Evolutionary conservation across 2,113 vertebrate species (phyloP).

Genomic region (Oncorhynchus clarkii): DNA sequence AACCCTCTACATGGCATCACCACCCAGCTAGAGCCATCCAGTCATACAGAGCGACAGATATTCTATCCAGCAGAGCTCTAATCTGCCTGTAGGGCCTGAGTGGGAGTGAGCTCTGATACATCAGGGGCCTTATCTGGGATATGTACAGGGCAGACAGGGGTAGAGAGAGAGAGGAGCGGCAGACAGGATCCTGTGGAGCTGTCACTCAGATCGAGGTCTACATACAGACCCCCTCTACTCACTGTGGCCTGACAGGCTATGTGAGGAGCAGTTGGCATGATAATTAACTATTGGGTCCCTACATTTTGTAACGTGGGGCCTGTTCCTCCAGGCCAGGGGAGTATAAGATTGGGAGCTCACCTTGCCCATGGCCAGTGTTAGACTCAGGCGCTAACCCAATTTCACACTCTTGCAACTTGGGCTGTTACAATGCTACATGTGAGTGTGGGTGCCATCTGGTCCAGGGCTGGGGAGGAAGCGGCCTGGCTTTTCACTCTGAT

Average conservation of each 20-base stretch:
- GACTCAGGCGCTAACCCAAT: conserved; percentile 77
- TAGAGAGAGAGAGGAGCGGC: conserved; percentile 10
- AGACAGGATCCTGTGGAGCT: conserved; percentile 43
- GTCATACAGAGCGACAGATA: conserved; percentile 42
- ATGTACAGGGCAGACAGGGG: conserved; percentile 33
- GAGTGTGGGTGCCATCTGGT: conserved; percentile 75
- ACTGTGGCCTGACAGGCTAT: conserved; percentile 47
- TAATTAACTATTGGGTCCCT: conserved; percentile 67
- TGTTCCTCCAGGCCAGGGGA: conserved; percentile 64
- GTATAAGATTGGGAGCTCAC: conserved; percentile 59
- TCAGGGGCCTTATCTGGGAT: conserved; percentile 33
- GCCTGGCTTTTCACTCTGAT: conserved; percentile 78
- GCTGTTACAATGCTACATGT: conserved; percentile 65
- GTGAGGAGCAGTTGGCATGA: conserved; percentile 54
- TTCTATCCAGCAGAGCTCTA: conserved; percentile 37
- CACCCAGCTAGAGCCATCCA: conserved; percentile 35
- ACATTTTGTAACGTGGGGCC: conserved; percentile 57
- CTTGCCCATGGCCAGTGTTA: conserved; percentile 66
- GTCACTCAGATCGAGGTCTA: conserved; percentile 30
- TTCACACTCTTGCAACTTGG: conserved; percentile 74
- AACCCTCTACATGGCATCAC: conserved; percentile 44
- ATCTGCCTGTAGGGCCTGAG: conserved; percentile 28
- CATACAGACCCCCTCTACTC: conserved; percentile 26
- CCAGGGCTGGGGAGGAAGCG: conserved; percentile 70
- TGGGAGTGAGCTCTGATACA: conserved; percentile 38